Conservation (phyloP, 2,797 vertebrate species). For the Parauchenoglanis punctatus region DNA sequence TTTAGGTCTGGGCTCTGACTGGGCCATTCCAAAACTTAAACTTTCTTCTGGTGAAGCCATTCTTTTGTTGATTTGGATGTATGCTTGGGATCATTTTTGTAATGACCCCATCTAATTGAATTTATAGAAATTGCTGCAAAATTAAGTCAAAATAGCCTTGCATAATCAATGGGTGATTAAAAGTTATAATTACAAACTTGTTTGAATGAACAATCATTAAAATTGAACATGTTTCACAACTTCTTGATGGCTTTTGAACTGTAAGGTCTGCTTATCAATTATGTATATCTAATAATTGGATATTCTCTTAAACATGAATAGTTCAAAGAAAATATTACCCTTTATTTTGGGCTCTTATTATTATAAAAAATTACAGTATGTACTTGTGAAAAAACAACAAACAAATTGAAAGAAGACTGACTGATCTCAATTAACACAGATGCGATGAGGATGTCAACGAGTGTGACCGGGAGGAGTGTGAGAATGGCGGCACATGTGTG, state of each 20-base stretch:
- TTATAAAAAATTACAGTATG: conserved; percentile 9
- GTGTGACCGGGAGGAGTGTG: conserved; percentile 84
- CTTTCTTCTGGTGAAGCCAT: too few relatives aligned
- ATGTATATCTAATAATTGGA: not conserved
- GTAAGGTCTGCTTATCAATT: not conserved
- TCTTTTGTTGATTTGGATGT: too few relatives aligned
- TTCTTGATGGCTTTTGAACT: not conserved
- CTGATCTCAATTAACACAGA: conserved; percentile 68
- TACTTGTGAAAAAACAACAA: conserved; percentile 9
- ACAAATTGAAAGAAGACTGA: not conserved
- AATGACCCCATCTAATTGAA: too few relatives aligned
- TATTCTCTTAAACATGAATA: conserved; percentile 22
- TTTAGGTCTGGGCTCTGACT: too few relatives aligned
- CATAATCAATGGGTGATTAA: conserved; percentile 1
- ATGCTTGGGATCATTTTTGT: too few relatives aligned
- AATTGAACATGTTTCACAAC: not conserved
- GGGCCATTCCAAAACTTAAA: too few relatives aligned
- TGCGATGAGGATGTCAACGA: conserved; percentile 92
- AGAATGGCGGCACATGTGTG: conserved; percentile 84
- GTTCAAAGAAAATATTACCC: conserved; percentile 12
- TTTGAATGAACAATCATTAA: not conserved
- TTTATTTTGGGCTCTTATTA: not conserved
- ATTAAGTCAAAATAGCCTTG: not conserved
- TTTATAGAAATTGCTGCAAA: conserved; percentile 3
- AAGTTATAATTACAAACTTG: not conserved